A percentile compares a stretch with the other conserved stretches of the same genome.
These are phyloP conservation scores for Siniperca knerii DNA, from an alignment of 2,113 vertebrate genomes.

Conservation along the genomic window DNA sequence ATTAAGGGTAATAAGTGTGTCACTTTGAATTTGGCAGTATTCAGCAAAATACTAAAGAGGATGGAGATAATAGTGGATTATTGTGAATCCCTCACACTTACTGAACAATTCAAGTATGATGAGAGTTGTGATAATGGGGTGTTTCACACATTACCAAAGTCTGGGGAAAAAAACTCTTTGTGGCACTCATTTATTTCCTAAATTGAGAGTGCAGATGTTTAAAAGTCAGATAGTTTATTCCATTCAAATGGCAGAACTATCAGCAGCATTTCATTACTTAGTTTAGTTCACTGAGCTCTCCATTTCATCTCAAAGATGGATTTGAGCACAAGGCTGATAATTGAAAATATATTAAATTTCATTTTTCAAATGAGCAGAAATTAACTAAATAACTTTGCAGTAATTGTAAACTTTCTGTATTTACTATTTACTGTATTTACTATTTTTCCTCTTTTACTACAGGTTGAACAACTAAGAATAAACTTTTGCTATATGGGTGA, in stretches of 20 bases:
- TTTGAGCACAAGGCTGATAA: background rate
- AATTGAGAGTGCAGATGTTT: constrained; percentile 38
- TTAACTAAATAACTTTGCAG: background rate
- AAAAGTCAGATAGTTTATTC: constrained; percentile 44
- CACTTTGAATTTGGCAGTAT: constrained; percentile 24
- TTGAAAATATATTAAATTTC: constrained; percentile 2
- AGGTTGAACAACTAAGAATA: background rate
- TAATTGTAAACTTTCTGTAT: background rate
- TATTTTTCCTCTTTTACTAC: background rate
- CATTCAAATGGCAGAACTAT: constrained; percentile 8
- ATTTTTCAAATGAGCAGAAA: constrained; percentile 23
- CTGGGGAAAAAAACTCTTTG: background rate
- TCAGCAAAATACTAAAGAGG: constrained; percentile 40
- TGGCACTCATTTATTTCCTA: constrained; percentile 24
- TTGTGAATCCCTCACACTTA: constrained; percentile 55
- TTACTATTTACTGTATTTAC: background rate
- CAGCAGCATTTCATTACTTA: constrained; percentile 3
- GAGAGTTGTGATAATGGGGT: constrained; percentile 21
- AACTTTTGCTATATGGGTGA: background rate
- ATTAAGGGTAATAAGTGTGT: constrained; percentile 19
- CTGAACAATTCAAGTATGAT: constrained; percentile 56
- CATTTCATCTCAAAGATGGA: constrained; percentile 7
- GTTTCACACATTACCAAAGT: constrained; percentile 8
- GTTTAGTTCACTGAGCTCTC: constrained; percentile 1
- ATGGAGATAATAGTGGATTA: constrained; percentile 41